Base-by-base conservation (phyloP, 37 sponge, comb jelly and placozoan species). In the Aplysina aerophoba region DNA sequence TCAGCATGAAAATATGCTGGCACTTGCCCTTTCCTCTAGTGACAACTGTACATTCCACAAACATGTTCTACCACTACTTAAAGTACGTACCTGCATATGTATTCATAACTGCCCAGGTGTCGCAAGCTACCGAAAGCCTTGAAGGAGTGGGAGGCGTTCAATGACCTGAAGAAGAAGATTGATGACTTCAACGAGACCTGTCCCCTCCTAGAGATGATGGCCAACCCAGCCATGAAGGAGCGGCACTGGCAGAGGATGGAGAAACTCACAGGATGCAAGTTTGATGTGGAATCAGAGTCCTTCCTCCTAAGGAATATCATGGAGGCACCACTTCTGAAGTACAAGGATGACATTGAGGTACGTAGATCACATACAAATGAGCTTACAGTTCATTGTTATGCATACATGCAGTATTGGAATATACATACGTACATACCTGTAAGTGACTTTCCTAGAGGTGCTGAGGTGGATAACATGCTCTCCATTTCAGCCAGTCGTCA, bases 111-210 rank as follows among this genome's bases (percentile, higher is more conserved):
- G 56, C 0, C n/a, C 84, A 90, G 97, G 41, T 98, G 99, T 58
- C 91, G 99, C 24, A 98, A 98, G 87, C 88, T 98, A 37, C 99
- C 99, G 24, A 94, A 92, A 82, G 99, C 91, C n/a, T 81, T 99
- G 84, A 99, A 99, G 73, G 97, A 99, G 44, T 99, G 97, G 97
- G 92, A 89, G 59, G 99, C 99, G 1, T 99, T 92, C 93, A 92
- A 91, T 28, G 99, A 97, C 81, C 88, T 99, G 80, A 95, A 92
- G 91, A 89, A 91, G 88, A 99, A 93, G 84, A 99, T 99, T 78
- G 99, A 99, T 30, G 94, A 99, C 80, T 99, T 99, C 90, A 99
- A 97, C 60, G 94, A 93, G 83, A 88, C 89, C 22, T 99, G 99
- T 79, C 99, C 99, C 14, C 80, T 99, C 28, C 89, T 99, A 82